Conservation (phyloP, 2,888 invertebrate genomes). For the Mamestra brassicae region DNA sequence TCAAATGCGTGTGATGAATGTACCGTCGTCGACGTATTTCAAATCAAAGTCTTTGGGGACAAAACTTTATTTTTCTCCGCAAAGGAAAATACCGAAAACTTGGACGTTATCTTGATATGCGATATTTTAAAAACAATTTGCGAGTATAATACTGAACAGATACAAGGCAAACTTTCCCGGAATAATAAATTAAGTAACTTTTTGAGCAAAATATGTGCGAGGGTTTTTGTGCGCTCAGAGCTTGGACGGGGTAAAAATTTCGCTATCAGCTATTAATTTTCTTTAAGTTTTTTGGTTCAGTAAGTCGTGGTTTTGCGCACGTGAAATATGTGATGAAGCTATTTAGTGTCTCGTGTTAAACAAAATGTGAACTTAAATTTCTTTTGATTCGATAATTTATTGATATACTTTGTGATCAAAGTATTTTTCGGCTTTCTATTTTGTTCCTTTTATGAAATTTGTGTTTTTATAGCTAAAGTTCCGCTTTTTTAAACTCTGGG, state of each 20-base stretch:
- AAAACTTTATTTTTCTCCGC: slow-evolving; percentile 74
- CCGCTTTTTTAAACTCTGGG: too few relatives aligned
- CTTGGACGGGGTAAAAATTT: slow-evolving; percentile 62
- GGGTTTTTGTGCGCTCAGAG: slow-evolving; percentile 59
- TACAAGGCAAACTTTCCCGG: slow-evolving; percentile 68
- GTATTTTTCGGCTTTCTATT: not conserved
- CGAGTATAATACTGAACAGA: slow-evolving; percentile 69
- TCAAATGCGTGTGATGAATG: not conserved
- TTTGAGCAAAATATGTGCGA: slow-evolving; percentile 64
- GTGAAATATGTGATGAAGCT: slow-evolving; percentile 44
- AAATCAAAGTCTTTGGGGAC: slow-evolving; percentile 60
- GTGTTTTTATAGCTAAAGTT: not conserved
- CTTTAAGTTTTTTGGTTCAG: slow-evolving; percentile 55
- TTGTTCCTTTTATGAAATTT: not conserved
- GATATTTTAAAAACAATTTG: slow-evolving; percentile 85
- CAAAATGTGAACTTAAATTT: slow-evolving; percentile 27
- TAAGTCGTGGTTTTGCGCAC: slow-evolving; percentile 46
- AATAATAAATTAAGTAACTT: slow-evolving; percentile 77
- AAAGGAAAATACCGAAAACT: slow-evolving; percentile 68
- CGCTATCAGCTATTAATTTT: slow-evolving; percentile 65
- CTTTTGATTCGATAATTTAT: slow-evolving; percentile 13
- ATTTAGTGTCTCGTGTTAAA: slow-evolving; percentile 35
- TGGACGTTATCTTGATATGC: slow-evolving; percentile 78
- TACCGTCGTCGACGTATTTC: slow-evolving; percentile 8
- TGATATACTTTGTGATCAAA: slow-evolving; percentile 7